These are phyloP conservation scores for Coreoperca whiteheadi DNA, from an alignment of 2,113 vertebrate species.

Conservation along the genomic window DNA sequence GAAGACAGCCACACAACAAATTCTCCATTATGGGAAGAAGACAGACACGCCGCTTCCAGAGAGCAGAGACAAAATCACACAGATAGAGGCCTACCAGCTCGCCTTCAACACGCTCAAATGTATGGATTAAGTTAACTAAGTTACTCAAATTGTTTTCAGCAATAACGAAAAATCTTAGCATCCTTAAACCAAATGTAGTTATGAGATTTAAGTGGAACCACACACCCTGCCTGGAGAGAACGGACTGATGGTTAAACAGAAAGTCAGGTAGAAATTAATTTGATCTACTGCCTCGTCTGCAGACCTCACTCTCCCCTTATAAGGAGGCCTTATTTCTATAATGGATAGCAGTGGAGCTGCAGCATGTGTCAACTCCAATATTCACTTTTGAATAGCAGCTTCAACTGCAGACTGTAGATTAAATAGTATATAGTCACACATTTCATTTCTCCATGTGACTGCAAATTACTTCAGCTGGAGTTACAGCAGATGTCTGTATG, in stretches of 20 bases:
- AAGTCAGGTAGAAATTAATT: constrained; percentile 58
- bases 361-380: constrained; percentile 60
- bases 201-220: constrained; percentile 3
- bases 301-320: constrained; percentile 11
- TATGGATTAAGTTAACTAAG: constrained; percentile 54
- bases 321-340: constrained; percentile 60
- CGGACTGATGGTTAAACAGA: constrained; percentile 35
- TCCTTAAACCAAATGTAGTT: not conserved
- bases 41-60: constrained; percentile 23
- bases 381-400: constrained; percentile 58
- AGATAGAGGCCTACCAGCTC: constrained; percentile 84
- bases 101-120: constrained; percentile 92
- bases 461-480: constrained; percentile 57
- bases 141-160: not conserved
- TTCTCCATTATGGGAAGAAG: constrained; percentile 82
- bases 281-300: constrained; percentile 39
- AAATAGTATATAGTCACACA: constrained; percentile 55
- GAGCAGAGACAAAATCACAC: constrained; percentile 75
- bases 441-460: constrained; percentile 53
- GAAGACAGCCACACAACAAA: constrained; percentile 69
- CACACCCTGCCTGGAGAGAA: not conserved
- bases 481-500: constrained; percentile 62
- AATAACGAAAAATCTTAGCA: not conserved
- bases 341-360: constrained; percentile 64
- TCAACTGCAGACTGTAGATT: constrained; percentile 70